Base-by-base conservation (phyloP, 2,113 vertebrate species). In the Amazona vittata region DNA sequence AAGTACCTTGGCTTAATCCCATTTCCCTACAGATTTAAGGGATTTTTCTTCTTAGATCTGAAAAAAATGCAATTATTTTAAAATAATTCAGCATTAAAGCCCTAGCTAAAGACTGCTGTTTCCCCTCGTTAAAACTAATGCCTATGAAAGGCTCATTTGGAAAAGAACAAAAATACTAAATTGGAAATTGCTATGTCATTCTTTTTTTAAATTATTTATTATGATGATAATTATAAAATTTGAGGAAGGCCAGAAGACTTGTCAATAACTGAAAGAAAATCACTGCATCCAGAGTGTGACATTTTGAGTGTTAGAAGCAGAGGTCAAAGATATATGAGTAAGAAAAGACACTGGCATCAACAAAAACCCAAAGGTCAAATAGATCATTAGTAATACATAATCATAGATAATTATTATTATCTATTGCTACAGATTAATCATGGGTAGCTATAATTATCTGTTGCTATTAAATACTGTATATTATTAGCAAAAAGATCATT, bases 1-100 rank as follows among this genome's bases (percentile, higher is more conserved):
- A 97, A 93, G 46, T 93, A 94, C 62, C 81, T 91, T 86, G 74
- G 60, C 80, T 97, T 97, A 97, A 97, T 97, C 85, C 85, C 19
- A 74, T 94, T 97, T 93, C 96, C 80, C 87, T 77, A 69, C 76
- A 80, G 94, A 91, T 49, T 93, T 93, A 87, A 86, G 52, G 63
- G 89, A 77, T 94, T 93, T 94, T 78, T 90, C 28, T 73, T 84
- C 59, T 71, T 73, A 50, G 29, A 86, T 85, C 49, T 86, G 41
- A 83, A 86, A 94, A 92, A 92, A 71, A 49, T 60, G 37, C 41
- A 52, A 31, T 92, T 75, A 87, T 96, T 96, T 94, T 5, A 86
- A 94, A 94, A 96, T 87, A 73, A 85, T 75, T 84, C 83, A 57
- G 20, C 7, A 22, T 73, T 96, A 90, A 89, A 91, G 28, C 35